Base-by-base conservation (phyloP, 2,888 invertebrate species). In the Halictus ligatus region DNA sequence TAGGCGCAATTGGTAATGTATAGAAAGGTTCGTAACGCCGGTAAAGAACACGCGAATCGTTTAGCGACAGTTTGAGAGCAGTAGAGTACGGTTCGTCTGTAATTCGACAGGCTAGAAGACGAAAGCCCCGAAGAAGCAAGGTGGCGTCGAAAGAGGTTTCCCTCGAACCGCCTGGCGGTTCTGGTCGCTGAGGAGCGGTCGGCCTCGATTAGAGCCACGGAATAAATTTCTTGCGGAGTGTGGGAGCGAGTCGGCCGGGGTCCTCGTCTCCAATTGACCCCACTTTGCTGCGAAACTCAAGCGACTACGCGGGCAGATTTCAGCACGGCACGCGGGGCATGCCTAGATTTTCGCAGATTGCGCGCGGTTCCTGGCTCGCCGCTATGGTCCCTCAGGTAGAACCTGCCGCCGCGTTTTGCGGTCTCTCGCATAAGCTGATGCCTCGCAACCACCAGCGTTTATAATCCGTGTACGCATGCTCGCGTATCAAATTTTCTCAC, bases 181-280 rank as follows among this genome's bases (percentile, higher is more conserved):
- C 43, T 83, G 75, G 54, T 83, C 75, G 64, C 79, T 64, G 84
- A 84, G 72, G 85, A 90, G 91, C 75, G 84, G 90, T 89, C 91
- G 91, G 86, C 90, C 91, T 90, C 90, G 91, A 91, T 91, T 90
- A 91, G 88, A 80, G 87, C 84, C 81, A 85, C 89, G 85, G 90
- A 87, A 91, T 91, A 92, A 92, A 93, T 92, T 92, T 94, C 90
- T 64, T 89, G 91, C 88, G 83, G 90, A 93, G 94, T 93, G 94
- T 94, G 93, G 93, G 93, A 93, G 94, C 91, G 92, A 89, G 74
- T 87, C 88, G 88, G 89, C 87, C 90, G 91, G 82, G 91, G 89
- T 92, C 89, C 89, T 90, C 92, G 88, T 91, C 90, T 89, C 89
- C 92, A 94, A 94, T 94, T 94, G 94, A 94, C 94, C 94, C 91